phyloP scores from a whole-genome alignment of 2,113 vertebrate genomes.

The Spizaetus ornatus region DNA sequence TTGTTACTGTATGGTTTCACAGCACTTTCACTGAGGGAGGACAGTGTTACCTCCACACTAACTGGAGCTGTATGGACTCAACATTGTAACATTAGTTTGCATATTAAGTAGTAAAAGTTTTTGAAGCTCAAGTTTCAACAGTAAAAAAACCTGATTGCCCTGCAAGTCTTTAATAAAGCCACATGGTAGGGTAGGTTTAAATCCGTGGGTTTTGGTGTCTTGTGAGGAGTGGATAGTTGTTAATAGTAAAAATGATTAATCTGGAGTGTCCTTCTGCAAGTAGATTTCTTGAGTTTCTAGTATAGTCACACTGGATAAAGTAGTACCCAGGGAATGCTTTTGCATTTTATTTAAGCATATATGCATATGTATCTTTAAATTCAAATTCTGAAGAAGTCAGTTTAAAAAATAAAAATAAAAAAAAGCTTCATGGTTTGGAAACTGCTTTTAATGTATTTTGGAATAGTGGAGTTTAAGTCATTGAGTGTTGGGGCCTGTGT shows the following conservation, averaged over 20 bases:
- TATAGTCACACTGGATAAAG: neutral
- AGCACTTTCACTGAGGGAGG: neutral
- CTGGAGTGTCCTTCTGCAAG: neutral
- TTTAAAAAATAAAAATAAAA: neutral
- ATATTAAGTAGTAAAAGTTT: neutral
- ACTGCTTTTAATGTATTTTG: neutral
- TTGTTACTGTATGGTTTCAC: neutral
- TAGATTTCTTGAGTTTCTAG: neutral
- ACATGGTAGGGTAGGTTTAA: neutral
- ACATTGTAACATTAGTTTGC: neutral
- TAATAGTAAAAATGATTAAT: neutral
- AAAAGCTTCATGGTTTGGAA: neutral
- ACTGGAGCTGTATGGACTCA: neutral
- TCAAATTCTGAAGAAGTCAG: neutral
- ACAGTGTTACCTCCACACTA: accelerated
- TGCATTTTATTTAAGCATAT: neutral
- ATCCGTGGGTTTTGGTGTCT: neutral
- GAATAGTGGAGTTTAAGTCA: neutral
- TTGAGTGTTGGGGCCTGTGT: neutral
- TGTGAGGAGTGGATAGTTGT: neutral
- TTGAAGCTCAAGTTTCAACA: neutral
- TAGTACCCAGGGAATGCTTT: neutral
- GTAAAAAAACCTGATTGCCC: neutral
- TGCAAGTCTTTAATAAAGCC: neutral
- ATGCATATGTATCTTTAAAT: neutral